These are phyloP conservation scores for Lochmaea crataegi DNA, from an alignment of 2,888 invertebrate species.

Conservation along the genomic window DNA sequence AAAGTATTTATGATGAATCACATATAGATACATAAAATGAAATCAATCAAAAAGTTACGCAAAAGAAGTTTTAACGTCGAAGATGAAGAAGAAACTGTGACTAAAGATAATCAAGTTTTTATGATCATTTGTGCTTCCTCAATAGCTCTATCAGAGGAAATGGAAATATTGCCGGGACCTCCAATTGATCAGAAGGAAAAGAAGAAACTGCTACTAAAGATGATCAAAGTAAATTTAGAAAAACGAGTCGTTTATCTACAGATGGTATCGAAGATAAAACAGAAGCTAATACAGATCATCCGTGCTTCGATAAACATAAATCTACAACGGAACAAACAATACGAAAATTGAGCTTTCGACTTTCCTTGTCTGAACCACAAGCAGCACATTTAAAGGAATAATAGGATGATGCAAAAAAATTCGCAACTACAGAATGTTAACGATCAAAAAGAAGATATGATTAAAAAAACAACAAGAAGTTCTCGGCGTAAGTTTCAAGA, in stretches of 20 bases:
- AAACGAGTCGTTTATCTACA: neutral
- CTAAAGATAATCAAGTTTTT: too few species aligned
- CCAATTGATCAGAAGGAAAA: neutral
- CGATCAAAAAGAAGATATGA: too few species aligned
- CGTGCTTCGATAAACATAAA: neutral
- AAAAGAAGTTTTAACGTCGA: neutral
- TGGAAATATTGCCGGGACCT: too few species aligned
- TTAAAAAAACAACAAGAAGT: too few species aligned
- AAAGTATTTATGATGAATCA: neutral
- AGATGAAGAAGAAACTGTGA: too few species aligned
- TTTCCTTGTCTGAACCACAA: slow-evolving; percentile 15
- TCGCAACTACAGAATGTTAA: too few species aligned
- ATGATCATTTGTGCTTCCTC: too few species aligned
- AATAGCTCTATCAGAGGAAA: too few species aligned
- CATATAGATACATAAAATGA: slow-evolving; percentile 15
- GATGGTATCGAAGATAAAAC: neutral
- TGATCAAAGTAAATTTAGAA: neutral
- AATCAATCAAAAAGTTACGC: neutral
- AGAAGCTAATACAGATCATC: neutral
- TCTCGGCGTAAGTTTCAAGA: too few species aligned
- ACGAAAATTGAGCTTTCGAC: neutral
- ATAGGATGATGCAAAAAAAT: too few species aligned
- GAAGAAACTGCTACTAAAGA: neutral
- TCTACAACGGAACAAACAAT: neutral
- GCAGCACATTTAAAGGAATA: too few species aligned